phyloP scores from a whole-genome alignment of 2,113 vertebrate species.

The Gymnogyps californianus region DNA sequence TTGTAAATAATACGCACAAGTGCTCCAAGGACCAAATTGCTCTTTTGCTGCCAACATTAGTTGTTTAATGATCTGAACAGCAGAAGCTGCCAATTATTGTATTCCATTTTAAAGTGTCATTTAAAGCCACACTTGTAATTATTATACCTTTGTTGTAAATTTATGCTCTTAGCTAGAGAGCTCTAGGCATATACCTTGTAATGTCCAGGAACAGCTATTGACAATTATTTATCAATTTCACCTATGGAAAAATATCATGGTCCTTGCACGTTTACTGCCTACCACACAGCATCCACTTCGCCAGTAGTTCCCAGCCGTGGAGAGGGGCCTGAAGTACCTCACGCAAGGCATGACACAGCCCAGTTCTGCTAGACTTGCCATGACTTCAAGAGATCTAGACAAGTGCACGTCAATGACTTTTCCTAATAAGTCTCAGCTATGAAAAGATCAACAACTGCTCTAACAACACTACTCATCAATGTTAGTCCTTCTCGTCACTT shows the following conservation, averaged over 20 bases:
- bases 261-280: neutral
- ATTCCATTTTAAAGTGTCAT: constrained; percentile 36
- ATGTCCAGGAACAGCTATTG: neutral
- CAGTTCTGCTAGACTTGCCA: fast-evolving
- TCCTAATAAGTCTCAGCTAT: neutral
- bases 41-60: constrained; percentile 55
- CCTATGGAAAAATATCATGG: neutral
- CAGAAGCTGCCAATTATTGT: constrained; percentile 59
- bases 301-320: neutral
- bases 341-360: neutral
- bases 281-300: neutral
- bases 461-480: neutral
- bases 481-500: neutral
- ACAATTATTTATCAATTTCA: neutral
- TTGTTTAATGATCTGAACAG: constrained; percentile 58
- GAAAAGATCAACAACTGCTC: neutral
- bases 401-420: neutral
- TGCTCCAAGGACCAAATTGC: constrained; percentile 35
- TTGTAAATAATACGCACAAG: constrained; percentile 49
- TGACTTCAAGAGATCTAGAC: neutral
- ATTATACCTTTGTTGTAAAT: constrained; percentile 7
- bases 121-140: constrained; percentile 51
- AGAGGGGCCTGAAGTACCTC: neutral
- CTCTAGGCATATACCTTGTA: neutral
- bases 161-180: neutral